phyloP scores from a whole-genome alignment of 2,113 vertebrate genomes.

The Melanerpes aurifrons region DNA sequence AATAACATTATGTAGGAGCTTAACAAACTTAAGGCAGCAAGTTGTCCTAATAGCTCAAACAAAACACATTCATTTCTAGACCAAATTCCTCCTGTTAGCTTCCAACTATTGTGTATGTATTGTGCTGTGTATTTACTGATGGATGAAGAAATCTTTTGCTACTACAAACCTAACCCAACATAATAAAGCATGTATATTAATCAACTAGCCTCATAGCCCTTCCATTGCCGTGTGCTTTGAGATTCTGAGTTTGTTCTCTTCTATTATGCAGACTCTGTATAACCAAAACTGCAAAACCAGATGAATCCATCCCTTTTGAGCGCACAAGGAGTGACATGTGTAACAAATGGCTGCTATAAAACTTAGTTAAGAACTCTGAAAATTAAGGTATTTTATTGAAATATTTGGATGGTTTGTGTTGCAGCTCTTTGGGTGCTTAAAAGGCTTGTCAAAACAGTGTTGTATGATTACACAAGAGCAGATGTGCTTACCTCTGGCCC shows the following conservation, averaged over 20 bases:
- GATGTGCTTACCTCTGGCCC: not conserved
- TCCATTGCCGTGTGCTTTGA: not conserved
- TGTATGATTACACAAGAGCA: not conserved
- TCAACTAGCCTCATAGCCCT: not conserved
- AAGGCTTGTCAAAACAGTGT: not conserved
- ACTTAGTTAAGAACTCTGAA: not conserved
- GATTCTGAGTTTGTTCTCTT: not conserved
- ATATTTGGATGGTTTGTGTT: not conserved
- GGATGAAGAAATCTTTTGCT: not conserved
- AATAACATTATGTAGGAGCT: accelerated
- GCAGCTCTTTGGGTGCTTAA: too few species aligned
- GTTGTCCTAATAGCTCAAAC: not conserved
- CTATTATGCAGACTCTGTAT: not conserved
- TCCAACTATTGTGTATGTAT: not conserved
- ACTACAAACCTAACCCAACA: not conserved
- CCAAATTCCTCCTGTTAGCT: not conserved
- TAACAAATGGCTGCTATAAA: not conserved
- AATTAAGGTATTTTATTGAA: not conserved
- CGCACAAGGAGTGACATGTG: accelerated
- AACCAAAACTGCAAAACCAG: not conserved
- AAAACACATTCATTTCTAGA: not conserved
- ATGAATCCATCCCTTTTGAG: not conserved
- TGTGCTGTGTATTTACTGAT: not conserved
- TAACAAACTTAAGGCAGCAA: not conserved
- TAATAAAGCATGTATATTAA: not conserved